Conservation (phyloP, 1,140 invertebrate genomes). For the Probaryconus sp. region DNA sequence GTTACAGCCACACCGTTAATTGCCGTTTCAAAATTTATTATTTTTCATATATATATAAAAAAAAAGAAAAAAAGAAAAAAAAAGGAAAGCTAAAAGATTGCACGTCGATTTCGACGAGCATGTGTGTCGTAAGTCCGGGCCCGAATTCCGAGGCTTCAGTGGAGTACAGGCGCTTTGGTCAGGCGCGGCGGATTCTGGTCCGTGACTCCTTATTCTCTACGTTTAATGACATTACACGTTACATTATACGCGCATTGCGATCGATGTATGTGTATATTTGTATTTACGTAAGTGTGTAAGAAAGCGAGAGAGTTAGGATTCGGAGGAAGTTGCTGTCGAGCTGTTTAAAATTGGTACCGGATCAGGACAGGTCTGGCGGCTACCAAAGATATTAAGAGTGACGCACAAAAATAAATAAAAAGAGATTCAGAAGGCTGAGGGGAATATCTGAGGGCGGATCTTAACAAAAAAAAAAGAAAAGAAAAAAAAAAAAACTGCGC, state of each 20-base stretch:
- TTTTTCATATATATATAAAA: too few relatives aligned
- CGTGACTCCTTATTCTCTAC: neutral
- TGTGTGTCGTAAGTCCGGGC: neutral
- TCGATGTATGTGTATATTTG: constrained; percentile 44
- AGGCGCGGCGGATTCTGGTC: constrained; percentile 7
- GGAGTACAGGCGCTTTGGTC: constrained; percentile 30
- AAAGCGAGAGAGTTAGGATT: neutral
- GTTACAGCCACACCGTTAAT: constrained; percentile 12
- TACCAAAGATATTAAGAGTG: neutral
- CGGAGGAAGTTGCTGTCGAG: too few relatives aligned
- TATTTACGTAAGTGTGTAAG: constrained; percentile 31
- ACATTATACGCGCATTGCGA: constrained; percentile 31
- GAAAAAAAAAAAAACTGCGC: too few relatives aligned
- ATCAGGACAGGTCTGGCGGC: too few relatives aligned
- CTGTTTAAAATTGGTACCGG: too few relatives aligned
- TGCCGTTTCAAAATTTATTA: constrained; percentile 16
- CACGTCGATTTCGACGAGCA: constrained; percentile 9
- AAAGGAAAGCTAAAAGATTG: constrained; percentile 3
- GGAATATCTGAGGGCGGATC: neutral
- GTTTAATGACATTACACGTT: neutral
- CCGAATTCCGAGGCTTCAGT: constrained; percentile 13
- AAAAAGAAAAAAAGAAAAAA: too few relatives aligned
- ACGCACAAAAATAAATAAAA: neutral
- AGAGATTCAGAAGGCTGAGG: neutral
- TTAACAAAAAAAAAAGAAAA: too few relatives aligned